These are phyloP conservation scores for Bombycilla garrulus DNA, from an alignment of 2,113 vertebrate genomes.

Conservation along the genomic window DNA sequence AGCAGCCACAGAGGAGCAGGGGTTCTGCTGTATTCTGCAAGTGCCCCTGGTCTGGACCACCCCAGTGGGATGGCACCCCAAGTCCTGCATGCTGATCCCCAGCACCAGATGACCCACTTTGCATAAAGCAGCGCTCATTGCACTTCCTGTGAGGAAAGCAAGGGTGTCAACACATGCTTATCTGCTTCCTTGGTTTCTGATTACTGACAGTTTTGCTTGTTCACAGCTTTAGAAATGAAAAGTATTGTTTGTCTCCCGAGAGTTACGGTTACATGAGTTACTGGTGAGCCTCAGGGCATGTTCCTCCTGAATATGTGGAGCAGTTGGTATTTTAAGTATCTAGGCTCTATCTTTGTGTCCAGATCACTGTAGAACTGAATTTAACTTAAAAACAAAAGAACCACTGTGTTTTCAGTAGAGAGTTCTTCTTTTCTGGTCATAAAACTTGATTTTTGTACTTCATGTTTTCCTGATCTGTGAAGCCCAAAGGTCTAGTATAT, in stretches of 20 bases:
- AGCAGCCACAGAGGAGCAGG: not conserved
- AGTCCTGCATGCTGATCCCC: not conserved
- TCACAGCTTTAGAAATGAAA: not conserved
- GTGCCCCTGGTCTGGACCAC: fast-evolving
- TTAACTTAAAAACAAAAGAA: not conserved
- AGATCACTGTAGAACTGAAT: not conserved
- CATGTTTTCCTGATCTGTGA: not conserved
- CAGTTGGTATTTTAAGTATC: not conserved
- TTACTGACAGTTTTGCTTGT: not conserved
- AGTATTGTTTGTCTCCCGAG: not conserved
- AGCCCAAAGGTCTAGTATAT: not conserved
- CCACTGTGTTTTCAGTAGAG: not conserved
- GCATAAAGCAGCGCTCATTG: not conserved
- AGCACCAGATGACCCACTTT: not conserved
- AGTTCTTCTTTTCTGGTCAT: not conserved
- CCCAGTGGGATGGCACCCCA: not conserved
- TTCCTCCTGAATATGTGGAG: not conserved
- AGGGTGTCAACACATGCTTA: not conserved
- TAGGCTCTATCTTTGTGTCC: not conserved
- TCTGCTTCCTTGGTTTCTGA: not conserved
- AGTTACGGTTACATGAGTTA: not conserved
- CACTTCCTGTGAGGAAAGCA: not conserved
- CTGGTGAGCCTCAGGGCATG: not conserved
- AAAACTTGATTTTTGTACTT: not conserved
- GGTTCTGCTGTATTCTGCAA: not conserved